Evolutionary conservation across 2,113 vertebrate species (phyloP), one percentile per base, ranked within the genome.

Genomic region (Menidia beryllina): DNA sequence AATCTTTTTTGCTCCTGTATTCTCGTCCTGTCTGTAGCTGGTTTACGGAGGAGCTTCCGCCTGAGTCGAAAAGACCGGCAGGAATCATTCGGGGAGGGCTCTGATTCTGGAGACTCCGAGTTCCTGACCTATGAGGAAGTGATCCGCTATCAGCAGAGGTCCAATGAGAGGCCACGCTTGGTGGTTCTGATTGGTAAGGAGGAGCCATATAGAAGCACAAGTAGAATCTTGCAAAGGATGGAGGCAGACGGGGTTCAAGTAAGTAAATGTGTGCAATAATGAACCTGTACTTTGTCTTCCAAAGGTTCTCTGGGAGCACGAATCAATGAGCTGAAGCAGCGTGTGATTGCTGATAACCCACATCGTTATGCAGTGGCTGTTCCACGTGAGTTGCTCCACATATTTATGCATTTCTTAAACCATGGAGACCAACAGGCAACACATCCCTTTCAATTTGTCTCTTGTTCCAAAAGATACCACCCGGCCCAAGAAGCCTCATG

Each of bases 241-340:
- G n/a, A n/a, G n/a, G 30, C 30, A 2, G 5, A 34, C 30, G 5
- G 30, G 30, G 27, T 17, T 11, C 13, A 0, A 14, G 52, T n/a
- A 17, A n/a, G 41, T 6, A 45, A 45, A 30, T 30, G 30, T 10
- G 10, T 34, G 30, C 30, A 34, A 34, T 10, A 34, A 34, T 34
- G 30, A 45, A 7, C 17, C 19, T 19, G 5, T 45, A 19, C 17
- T 45, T 45, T 19, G 5, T 45, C 41, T n/a, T 66, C 19, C 3
- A 0, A 87, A 98, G 97, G 97, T 77, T 98, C 95, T 67, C 90
- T 98, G 51, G 97, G 97, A 41, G 96, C 97, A 43, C 93, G 71
- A 20, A 93, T 98, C 71, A 97, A 96, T 20, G 96, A 98, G 77
- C 94, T 98, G 70, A 98, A 98, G 85, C 97, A 98, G 86, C 95